Base-by-base conservation (phyloP, 2,113 vertebrate species). In the Cavia porcellus region DNA sequence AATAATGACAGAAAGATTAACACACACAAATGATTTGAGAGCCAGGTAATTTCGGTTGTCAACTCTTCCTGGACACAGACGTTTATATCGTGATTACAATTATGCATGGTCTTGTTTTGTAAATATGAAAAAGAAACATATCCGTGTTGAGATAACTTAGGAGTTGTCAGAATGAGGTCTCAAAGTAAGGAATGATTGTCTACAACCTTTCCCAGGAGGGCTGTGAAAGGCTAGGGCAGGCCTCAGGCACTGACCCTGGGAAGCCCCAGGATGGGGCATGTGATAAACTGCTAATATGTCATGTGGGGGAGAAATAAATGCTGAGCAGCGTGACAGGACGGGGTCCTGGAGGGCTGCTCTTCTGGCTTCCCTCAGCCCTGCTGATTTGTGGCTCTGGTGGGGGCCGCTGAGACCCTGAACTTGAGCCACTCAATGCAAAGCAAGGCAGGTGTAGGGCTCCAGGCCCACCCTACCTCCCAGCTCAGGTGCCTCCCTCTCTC, bases 311-410 rank as follows among this genome's bases (percentile, higher is more conserved):
- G 42, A 7, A 75, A 50, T 88, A 83, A 38, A 84, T 11, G 7
- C 7, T 3, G 9, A 13, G n/a, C 2, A 30, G 20, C 10, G 1
- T 30, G 13, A 89, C 7, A 30, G 72, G 42, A 20, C 5, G 55
- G 30, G 7, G 45, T 30, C 35, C 12, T 11, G 4, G 0, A 9
- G 13, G 35, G 25, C 25, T 35, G 1, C n/a, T 0, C 5, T 25
- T n/a, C 88, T 42, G 20, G 52, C 5, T 38, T 72, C 32, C 61
- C 35, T 15, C 0, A 1, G 4, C 19, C 7, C 55, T 4, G 4
- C 10, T 32, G 14, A 22, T 17, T 28, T 59, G 24, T 88, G 20
- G n/a, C 9, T 64, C 35, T 19, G 22, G 45, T 12, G 35, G 42
- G 47, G 35, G 30, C 68, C 57, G 15, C 30, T 24, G 42, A 35